Evolutionary conservation across 2,113 vertebrate species (phyloP), one percentile per base, ranked within the genome.

Genomic region (Macquaria australasica): DNA sequence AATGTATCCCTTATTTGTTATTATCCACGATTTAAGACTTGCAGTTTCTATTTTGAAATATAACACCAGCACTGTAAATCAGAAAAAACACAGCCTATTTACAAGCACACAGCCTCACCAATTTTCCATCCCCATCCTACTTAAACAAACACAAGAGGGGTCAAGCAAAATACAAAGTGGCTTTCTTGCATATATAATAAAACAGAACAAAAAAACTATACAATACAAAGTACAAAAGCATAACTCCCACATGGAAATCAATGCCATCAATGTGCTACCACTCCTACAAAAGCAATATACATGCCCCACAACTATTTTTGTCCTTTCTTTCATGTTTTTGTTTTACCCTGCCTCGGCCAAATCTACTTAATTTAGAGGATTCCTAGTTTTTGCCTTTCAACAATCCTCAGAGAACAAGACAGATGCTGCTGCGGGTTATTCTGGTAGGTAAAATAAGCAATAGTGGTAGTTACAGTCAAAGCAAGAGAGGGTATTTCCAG

Each of bases 241-340:
- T 0, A 50, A 71, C 41, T 85, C 84, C 51, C 50, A 81, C 45
- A 74, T 75, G 45, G 56, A 66, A 55, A 72, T 83, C 45, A 70
- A 43, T 53, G 34, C 70, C 73, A 83, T 70, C 15, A 83, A 25
- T 15, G 14, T 71, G 25, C 8, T 63, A 28, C 11, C 63, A 56
- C 28, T 64, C 39, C 50, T 25, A 58, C 77, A 56, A 70, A 58
- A 43, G n/a, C 39, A 59, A 60, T 25, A 68, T 56, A 18, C 16
- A 64, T 7, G 23, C 10, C n/a, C 16, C 8, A 34, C 45, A 56
- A 21, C 15, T 7, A 53, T 21, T 55, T 11, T 8, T n/a, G 41
- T 50, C 58, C 34, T 45, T 15, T 79, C 14, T 12, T 16, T 72
- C 23, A 31, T 59, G 50, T 59, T 66, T 20, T 60, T 53, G 28